Conservation (phyloP, 2,113 vertebrate species). For the Pyxicephalus adspersus region DNA sequence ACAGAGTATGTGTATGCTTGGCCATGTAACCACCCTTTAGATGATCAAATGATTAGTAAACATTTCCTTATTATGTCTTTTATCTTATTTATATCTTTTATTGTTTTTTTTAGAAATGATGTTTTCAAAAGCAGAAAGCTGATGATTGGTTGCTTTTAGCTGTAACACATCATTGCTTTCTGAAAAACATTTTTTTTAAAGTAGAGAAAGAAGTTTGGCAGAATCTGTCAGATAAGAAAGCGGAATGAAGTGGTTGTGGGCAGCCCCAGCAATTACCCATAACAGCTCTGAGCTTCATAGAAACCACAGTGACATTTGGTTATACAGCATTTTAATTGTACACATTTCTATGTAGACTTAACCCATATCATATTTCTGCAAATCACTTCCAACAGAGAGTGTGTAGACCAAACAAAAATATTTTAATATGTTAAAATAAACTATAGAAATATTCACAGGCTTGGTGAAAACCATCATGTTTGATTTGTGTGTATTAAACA, state of each 20-base stretch:
- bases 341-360: not conserved
- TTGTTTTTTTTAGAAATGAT: too few relatives aligned
- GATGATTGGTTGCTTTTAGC: too few relatives aligned
- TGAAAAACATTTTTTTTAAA: too few relatives aligned
- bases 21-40: too few relatives aligned
- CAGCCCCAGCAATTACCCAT: not conserved
- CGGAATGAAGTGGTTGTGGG: not conserved
- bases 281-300: not conserved
- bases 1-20: too few relatives aligned
- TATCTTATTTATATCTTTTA: too few relatives aligned
- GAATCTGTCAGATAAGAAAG: not conserved
- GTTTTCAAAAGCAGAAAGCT: too few relatives aligned
- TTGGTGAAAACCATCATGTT: slow-evolving; percentile 36
- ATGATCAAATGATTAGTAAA: too few relatives aligned
- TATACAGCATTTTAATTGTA: not conserved
- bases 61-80: too few relatives aligned
- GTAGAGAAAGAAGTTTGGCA: too few relatives aligned
- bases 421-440: slow-evolving; percentile 32
- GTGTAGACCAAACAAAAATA: slow-evolving; percentile 5
- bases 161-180: too few relatives aligned
- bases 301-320: not conserved
- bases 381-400: not conserved
- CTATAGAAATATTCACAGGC: slow-evolving; percentile 3
- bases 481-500: not conserved
- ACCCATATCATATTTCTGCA: not conserved